phyloP scores from a whole-genome alignment of 1,140 invertebrate species.

The Teleopsis dalmanni region DNA sequence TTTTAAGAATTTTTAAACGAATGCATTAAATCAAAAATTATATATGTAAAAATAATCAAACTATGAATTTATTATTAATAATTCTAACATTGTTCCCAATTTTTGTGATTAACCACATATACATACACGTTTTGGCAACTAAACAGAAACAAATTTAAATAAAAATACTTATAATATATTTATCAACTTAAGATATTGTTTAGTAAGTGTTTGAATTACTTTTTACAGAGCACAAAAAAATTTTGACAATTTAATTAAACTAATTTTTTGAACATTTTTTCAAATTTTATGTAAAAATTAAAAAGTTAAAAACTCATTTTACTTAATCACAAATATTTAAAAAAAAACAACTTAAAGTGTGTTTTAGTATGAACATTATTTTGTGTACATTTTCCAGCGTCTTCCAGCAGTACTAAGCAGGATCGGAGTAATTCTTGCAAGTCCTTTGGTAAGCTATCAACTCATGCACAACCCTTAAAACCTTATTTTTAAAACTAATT shows the following conservation, averaged over 20 bases:
- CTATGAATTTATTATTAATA: background rate
- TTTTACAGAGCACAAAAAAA: background rate
- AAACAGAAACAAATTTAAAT: constrained; percentile 1
- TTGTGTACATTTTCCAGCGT: constrained; percentile 63
- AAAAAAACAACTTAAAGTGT: constrained; percentile 37
- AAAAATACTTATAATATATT: background rate
- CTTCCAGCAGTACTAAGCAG: constrained; percentile 84
- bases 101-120: constrained; percentile 33
- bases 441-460: constrained; percentile 80
- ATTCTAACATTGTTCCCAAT: constrained; percentile 41
- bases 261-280: background rate
- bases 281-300: background rate
- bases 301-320: constrained; percentile 1
- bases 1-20: background rate
- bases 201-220: background rate
- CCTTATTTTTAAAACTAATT: constrained; percentile 5
- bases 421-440: constrained; percentile 88
- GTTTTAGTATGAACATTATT: constrained; percentile 46
- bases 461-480: constrained; percentile 24
- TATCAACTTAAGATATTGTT: background rate
- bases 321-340: constrained; percentile 4
- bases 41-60: background rate
- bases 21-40: background rate
- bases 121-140: constrained; percentile 11
- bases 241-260: background rate